Evolutionary conservation across 2,113 vertebrate genomes (phyloP).

Genomic region (Pangasianodon gigas): DNA sequence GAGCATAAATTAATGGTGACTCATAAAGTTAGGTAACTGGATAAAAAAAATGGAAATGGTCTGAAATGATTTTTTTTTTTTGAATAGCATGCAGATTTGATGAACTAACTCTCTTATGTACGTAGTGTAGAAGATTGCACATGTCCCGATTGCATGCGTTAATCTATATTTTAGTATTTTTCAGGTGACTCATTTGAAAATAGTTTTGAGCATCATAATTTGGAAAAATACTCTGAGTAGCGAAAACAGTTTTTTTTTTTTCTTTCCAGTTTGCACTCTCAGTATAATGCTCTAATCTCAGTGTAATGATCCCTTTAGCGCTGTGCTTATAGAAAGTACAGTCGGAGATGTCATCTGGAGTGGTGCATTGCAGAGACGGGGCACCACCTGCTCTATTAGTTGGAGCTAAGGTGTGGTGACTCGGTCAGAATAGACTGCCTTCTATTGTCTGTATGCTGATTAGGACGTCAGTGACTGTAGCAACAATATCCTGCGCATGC

Average conservation of each 20-base stretch:
- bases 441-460: conserved; percentile 50
- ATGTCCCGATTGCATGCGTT: neutral
- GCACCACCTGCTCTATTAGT: conserved; percentile 34
- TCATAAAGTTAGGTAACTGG: conserved; percentile 13
- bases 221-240: neutral
- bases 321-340: conserved; percentile 18
- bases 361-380: conserved; percentile 59
- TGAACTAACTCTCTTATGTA: neutral
- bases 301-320: neutral
- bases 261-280: neutral
- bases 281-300: neutral
- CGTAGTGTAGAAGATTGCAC: neutral
- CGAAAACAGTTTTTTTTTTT: neutral
- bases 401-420: conserved; percentile 52
- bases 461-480: conserved; percentile 67
- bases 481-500: conserved; percentile 33
- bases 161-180: neutral
- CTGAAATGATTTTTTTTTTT: neutral
- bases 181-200: neutral
- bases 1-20: conserved; percentile 2
- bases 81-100: neutral
- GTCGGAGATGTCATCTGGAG: conserved; percentile 18
- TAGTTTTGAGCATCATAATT: neutral
- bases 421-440: conserved; percentile 30
- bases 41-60: neutral